A percentile compares a stretch with the other conserved stretches of the same genome.
These are phyloP conservation scores for Calameuta pallipes DNA, from an alignment of 2,888 invertebrate genomes.

Conservation along the genomic window DNA sequence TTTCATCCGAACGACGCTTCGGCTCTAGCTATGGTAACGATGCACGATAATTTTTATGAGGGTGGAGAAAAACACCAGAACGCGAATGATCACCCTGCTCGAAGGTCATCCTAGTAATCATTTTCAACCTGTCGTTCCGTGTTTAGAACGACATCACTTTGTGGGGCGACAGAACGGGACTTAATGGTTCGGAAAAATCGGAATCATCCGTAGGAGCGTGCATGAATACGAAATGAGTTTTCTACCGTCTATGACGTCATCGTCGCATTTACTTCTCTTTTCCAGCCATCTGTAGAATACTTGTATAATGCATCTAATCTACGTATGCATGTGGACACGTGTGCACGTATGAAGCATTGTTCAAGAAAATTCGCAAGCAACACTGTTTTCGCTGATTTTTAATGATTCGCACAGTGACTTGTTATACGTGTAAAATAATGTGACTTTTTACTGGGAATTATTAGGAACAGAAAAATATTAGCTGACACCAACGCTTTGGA, in stretches of 20 bases:
- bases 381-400: neutral
- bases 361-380: neutral
- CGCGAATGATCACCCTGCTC: constrained; percentile 1
- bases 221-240: constrained; percentile 64
- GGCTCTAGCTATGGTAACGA: neutral
- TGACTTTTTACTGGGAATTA: neutral
- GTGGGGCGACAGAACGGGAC: constrained; percentile 40
- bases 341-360: neutral
- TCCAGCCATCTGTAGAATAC: constrained; percentile 33
- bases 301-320: neutral
- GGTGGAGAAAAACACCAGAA: neutral
- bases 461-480: neutral
- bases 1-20: neutral
- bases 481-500: neutral
- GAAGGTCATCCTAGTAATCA: constrained; percentile 48
- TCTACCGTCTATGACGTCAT: constrained; percentile 51
- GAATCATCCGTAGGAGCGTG: constrained; percentile 54
- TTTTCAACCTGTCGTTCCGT: constrained; percentile 59
- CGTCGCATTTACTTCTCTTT: constrained; percentile 18
- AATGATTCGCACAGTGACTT: neutral
- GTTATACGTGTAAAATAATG: neutral
- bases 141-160: constrained; percentile 58
- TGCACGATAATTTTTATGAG: neutral
- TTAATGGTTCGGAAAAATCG: constrained; percentile 65
- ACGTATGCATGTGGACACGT: neutral